phyloP scores from a whole-genome alignment of 2,797 vertebrate species.

The Rousettus madagascariensis region DNA sequence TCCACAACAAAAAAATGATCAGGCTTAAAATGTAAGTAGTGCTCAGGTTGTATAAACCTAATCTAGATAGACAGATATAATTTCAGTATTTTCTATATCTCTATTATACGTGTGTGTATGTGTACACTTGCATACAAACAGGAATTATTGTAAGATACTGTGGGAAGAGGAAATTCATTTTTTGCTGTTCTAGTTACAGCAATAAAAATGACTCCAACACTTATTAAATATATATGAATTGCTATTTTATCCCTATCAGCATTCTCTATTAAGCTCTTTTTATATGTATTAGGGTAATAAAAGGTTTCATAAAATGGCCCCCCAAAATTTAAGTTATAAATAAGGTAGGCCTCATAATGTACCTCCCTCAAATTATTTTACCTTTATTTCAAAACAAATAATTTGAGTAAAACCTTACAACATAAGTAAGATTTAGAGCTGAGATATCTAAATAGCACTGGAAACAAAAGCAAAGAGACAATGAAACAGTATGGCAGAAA shows the following conservation, averaged over 20 bases:
- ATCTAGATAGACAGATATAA: background rate
- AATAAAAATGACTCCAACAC: background rate
- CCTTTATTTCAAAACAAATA: background rate
- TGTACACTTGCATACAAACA: background rate
- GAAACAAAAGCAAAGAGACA: background rate
- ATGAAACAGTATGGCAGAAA: background rate
- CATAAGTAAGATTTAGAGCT: background rate
- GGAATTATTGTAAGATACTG: background rate
- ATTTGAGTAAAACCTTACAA: background rate
- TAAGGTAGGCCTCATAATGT: background rate
- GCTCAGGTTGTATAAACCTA: background rate
- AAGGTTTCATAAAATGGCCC: background rate
- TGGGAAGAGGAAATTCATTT: background rate
- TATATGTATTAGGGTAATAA: background rate
- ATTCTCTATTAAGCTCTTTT: background rate
- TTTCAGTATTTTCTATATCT: background rate
- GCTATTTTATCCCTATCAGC: background rate
- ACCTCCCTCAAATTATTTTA: background rate
- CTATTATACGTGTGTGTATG: background rate
- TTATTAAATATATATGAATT: background rate
- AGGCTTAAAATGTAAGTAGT: background rate
- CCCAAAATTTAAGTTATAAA: background rate
- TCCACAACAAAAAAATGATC: background rate
- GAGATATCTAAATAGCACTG: background rate
- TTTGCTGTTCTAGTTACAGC: background rate